phyloP scores from a whole-genome alignment of 1,140 invertebrate species.

The Drosophila mayri region DNA sequence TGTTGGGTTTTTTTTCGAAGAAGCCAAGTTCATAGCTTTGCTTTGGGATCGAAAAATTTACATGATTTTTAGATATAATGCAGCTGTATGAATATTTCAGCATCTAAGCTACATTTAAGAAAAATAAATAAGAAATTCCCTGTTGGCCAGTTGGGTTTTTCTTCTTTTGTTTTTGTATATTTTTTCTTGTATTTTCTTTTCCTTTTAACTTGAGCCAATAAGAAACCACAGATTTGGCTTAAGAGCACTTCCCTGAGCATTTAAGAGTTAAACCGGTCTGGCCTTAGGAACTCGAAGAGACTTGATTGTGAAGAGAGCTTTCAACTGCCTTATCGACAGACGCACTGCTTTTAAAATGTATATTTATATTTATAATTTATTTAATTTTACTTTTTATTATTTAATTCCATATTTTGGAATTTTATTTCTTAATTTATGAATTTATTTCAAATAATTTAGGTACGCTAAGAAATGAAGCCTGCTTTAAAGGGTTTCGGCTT shows the following conservation, averaged over 20 bases:
- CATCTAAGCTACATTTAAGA: neutral
- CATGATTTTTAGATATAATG: constrained; percentile 11
- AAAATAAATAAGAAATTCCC: neutral
- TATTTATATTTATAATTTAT: too few species aligned
- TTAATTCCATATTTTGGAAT: too few species aligned
- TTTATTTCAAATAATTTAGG: too few species aligned
- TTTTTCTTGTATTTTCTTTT: neutral
- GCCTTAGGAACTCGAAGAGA: neutral
- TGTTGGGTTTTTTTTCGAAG: constrained; percentile 3
- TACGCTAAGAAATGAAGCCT: too few species aligned
- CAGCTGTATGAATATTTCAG: constrained; percentile 32
- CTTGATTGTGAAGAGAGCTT: constrained; percentile 6
- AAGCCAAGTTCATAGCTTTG: constrained; percentile 14
- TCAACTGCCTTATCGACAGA: constrained; percentile 41
- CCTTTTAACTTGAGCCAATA: constrained; percentile 16
- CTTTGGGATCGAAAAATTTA: constrained; percentile 19
- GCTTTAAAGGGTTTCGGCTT: too few species aligned
- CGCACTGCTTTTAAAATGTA: neutral
- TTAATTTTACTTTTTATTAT: too few species aligned
- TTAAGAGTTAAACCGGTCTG: constrained; percentile 4
- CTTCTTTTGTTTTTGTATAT: neutral
- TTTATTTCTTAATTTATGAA: neutral
- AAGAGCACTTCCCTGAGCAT: neutral
- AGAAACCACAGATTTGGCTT: constrained; percentile 5
- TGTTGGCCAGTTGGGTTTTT: constrained; percentile 2